Conservation (phyloP, 2,797 vertebrate species). For the Gymnothorax reevesii region DNA sequence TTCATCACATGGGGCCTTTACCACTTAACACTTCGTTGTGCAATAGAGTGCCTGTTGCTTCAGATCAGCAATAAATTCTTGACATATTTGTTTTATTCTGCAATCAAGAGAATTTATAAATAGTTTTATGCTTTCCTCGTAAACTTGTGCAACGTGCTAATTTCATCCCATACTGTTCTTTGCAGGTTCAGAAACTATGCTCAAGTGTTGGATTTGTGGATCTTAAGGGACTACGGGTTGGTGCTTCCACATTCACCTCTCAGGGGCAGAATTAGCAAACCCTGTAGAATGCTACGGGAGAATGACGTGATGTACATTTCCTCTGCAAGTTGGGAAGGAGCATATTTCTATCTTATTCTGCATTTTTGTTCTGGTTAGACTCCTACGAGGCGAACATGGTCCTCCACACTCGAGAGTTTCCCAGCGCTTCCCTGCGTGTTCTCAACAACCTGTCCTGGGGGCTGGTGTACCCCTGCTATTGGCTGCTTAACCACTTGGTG, state of each 20-base stretch:
- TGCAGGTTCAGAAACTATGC: background rate
- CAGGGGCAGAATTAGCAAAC: background rate
- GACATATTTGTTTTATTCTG: background rate
- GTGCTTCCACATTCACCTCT: background rate
- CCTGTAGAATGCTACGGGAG: background rate
- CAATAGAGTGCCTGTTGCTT: background rate
- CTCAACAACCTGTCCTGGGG: slow-evolving; percentile 94
- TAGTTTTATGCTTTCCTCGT: background rate
- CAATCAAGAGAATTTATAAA: background rate
- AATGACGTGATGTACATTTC: background rate
- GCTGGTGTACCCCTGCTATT: slow-evolving; percentile 96
- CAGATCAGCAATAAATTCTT: background rate
- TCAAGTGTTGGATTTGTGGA: background rate
- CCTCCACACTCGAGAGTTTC: slow-evolving; percentile 91
- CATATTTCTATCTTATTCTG: background rate
- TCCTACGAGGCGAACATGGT: slow-evolving; percentile 78
- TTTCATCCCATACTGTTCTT: background rate
- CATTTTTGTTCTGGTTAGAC: background rate
- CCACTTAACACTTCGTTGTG: background rate
- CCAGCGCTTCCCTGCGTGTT: slow-evolving; percentile 89
- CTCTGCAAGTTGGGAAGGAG: background rate
- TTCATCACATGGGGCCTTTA: background rate
- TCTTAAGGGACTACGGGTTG: background rate
- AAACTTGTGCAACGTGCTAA: background rate
- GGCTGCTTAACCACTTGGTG: slow-evolving; percentile 89